A percentile compares a stretch with the other conserved stretches of the same genome.
phyloP scores from a whole-genome alignment of 1,140 invertebrate species.

The Panagrolaimus sp. region DNA sequence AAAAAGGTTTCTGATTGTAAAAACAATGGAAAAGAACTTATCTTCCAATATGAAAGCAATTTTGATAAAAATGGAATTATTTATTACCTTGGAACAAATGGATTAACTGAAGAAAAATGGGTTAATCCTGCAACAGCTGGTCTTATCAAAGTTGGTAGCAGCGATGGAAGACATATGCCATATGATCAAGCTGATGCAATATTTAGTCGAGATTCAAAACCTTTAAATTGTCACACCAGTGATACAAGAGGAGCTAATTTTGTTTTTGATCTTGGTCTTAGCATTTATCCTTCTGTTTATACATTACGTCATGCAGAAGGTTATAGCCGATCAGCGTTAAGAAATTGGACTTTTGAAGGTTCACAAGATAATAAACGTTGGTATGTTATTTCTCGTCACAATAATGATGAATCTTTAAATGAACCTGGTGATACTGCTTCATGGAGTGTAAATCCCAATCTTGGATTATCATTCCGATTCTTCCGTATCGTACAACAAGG shows the following conservation, averaged over 20 bases:
- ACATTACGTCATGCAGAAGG: constrained; percentile 80
- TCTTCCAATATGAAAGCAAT: constrained; percentile 77
- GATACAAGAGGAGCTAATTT: constrained; percentile 85
- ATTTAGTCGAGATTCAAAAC: constrained; percentile 77
- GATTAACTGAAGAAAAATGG: constrained; percentile 79
- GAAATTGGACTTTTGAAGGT: constrained; percentile 86
- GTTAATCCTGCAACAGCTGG: constrained; percentile 92
- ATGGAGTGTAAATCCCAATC: constrained; percentile 65
- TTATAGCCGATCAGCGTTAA: constrained; percentile 84
- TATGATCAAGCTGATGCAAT: constrained; percentile 93
- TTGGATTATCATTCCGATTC: constrained; percentile 67
- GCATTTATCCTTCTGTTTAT: constrained; percentile 79
- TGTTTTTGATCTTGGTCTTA: constrained; percentile 85
- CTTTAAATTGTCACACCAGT: constrained; percentile 93
- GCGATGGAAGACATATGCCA: constrained; percentile 84
- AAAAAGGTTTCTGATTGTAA: constrained; percentile 65
- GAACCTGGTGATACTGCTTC: constrained; percentile 85
- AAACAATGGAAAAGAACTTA: constrained; percentile 55
- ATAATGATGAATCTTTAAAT: constrained; percentile 82
- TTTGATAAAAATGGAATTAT: constrained; percentile 95
- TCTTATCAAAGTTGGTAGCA: constrained; percentile 83
- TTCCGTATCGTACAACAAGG: constrained; percentile 87
- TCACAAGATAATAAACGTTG: constrained; percentile 67
- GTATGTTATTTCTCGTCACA: constrained; percentile 79
- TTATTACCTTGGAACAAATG: constrained; percentile 95